phyloP scores from a whole-genome alignment of 2,113 vertebrate genomes.

The Epinephelus cyanopodus region DNA sequence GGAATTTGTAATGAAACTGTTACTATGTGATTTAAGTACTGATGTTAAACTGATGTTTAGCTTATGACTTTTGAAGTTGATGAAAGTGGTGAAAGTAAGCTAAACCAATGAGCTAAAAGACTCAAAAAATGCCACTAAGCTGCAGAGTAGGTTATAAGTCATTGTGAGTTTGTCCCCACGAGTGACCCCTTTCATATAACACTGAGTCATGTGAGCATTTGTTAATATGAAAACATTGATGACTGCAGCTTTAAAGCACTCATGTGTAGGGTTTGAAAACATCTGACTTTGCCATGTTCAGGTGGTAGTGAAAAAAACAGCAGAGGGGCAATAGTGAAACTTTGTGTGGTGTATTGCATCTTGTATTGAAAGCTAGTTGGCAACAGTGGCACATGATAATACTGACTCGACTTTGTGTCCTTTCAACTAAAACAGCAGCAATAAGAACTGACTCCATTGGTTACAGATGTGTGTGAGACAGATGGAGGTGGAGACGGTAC shows the following conservation, averaged over 20 bases:
- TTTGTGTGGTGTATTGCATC: neutral
- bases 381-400: neutral
- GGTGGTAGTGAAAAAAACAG: neutral
- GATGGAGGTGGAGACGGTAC: conserved; percentile 29
- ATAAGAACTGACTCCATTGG: conserved; percentile 32
- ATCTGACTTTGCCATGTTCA: neutral
- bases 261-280: neutral
- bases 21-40: neutral
- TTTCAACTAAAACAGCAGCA: conserved; percentile 2
- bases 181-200: neutral
- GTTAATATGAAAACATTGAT: neutral
- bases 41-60: neutral
- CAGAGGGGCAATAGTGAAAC: no score
- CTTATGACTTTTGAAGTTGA: neutral
- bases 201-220: neutral
- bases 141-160: neutral
- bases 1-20: neutral
- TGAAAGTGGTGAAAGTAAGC: neutral
- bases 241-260: neutral
- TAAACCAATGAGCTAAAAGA: neutral
- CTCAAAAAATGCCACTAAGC: neutral
- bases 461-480: conserved; percentile 53
- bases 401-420: conserved; percentile 8
- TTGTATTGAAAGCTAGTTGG: neutral
- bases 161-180: neutral